A percentile compares a stretch with the other conserved stretches of the same genome.
These are phyloP conservation scores for Valencia hispanica DNA, from an alignment of 2,797 vertebrate genomes.

Conservation along the genomic window DNA sequence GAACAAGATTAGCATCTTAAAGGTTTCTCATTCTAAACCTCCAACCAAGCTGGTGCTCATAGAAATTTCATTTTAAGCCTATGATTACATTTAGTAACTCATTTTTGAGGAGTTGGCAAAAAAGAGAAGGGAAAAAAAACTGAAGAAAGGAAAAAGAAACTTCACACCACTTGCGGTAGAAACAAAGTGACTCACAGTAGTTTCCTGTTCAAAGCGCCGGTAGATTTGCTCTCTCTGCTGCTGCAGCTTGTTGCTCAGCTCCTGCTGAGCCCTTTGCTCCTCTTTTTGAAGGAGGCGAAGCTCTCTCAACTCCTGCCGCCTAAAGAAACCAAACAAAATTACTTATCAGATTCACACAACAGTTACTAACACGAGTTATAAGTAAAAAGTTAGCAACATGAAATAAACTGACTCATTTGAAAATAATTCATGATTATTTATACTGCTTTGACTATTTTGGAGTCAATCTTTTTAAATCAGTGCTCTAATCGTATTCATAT, in stretches of 20 bases:
- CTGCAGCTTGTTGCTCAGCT: slow-evolving; percentile 94
- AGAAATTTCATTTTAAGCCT: background rate
- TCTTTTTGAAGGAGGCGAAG: slow-evolving; percentile 97
- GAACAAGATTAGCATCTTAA: background rate
- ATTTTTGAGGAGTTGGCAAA: slow-evolving; percentile 25
- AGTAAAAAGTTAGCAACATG: background rate
- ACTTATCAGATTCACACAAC: slow-evolving; percentile 4
- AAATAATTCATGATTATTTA: background rate
- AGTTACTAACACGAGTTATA: background rate
- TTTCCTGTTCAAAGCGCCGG: slow-evolving; percentile 97
- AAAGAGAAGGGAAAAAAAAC: slow-evolving; percentile 1
- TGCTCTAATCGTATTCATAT: background rate
- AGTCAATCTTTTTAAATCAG: background rate
- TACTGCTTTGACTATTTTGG: background rate
- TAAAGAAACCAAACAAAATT: slow-evolving; percentile 65
- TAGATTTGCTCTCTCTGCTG: slow-evolving; percentile 96
- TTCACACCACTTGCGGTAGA: background rate
- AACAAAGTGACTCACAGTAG: slow-evolving; percentile 86
- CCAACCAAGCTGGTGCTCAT: too few relatives aligned
- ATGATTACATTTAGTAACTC: slow-evolving; percentile 1
- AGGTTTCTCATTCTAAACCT: background rate
- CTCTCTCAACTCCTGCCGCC: slow-evolving; percentile 95
- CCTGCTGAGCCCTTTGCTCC: slow-evolving; percentile 96
- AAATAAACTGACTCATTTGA: background rate
- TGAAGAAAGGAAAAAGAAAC: background rate